phyloP scores from a whole-genome alignment of 2,113 vertebrate species.

The Eulemur macaco region DNA sequence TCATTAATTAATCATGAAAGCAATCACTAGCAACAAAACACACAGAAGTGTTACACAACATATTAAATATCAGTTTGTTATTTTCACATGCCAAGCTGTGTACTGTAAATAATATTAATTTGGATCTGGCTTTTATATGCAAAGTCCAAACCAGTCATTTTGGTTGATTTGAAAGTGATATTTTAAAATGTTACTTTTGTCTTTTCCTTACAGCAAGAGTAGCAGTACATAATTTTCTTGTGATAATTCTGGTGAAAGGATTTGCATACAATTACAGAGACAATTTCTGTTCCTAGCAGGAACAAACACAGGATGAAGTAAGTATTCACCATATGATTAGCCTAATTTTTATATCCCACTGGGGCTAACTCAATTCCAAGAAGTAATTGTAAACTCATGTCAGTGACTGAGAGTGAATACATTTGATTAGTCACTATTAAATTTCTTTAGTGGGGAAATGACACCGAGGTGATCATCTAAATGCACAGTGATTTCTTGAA shows the following conservation, averaged over 20 bases:
- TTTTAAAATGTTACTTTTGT: slow-evolving; percentile 71
- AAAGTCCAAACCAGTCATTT: slow-evolving; percentile 71
- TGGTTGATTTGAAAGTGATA: slow-evolving; percentile 72
- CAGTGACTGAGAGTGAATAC: slow-evolving; percentile 73
- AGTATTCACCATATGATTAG: slow-evolving; percentile 81
- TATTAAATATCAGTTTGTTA: slow-evolving; percentile 58
- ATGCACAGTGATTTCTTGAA: slow-evolving; percentile 54
- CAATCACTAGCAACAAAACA: slow-evolving; percentile 35
- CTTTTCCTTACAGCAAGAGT: slow-evolving; percentile 59
- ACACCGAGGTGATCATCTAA: slow-evolving; percentile 56
- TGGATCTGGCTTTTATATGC: slow-evolving; percentile 55
- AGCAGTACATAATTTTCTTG: slow-evolving; percentile 73
- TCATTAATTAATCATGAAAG: slow-evolving; percentile 68
- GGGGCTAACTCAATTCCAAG: slow-evolving; percentile 75
- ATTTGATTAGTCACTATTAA: slow-evolving; percentile 79
- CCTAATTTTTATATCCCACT: slow-evolving; percentile 82
- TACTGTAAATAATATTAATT: slow-evolving; percentile 73
- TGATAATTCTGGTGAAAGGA: slow-evolving; percentile 79
- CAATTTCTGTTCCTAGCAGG: slow-evolving; percentile 81
- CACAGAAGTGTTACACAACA: slow-evolving; percentile 44
- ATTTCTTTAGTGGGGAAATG: slow-evolving; percentile 69
- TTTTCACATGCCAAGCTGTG: neutral
- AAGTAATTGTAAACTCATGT: slow-evolving; percentile 80
- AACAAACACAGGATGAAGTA: slow-evolving; percentile 80
- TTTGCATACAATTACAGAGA: slow-evolving; percentile 85